A percentile compares a stretch with the other conserved stretches of the same genome.
phyloP scores from a whole-genome alignment of 1,140 invertebrate genomes.

The Rhynchophorus ferrugineus region DNA sequence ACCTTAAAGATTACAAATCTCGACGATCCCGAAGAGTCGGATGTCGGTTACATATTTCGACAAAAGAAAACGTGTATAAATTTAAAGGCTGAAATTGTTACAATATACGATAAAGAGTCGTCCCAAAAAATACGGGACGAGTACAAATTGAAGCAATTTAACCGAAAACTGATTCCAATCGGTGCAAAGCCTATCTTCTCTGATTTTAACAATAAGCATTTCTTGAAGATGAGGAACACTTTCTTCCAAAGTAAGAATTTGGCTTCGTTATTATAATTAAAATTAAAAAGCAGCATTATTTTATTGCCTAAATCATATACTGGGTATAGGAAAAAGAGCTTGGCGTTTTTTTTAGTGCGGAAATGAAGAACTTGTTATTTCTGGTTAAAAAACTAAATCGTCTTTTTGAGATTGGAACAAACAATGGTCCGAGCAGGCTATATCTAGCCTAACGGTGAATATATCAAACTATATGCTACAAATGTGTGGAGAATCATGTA shows the following conservation, averaged over 20 bases:
- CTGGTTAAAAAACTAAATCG: too few species aligned
- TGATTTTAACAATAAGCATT: background rate
- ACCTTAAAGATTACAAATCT: background rate
- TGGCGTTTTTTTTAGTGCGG: too few species aligned
- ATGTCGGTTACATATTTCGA: background rate
- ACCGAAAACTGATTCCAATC: background rate
- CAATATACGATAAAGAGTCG: conserved; percentile 5
- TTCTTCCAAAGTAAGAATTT: conserved; percentile 3
- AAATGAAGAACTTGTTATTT: too few species aligned
- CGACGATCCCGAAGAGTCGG: background rate
- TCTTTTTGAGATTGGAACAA: too few species aligned
- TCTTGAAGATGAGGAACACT: background rate
- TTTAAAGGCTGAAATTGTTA: conserved; percentile 4
- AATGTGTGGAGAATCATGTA: too few species aligned
- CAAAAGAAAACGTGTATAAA: background rate
- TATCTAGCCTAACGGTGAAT: too few species aligned
- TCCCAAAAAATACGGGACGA: background rate
- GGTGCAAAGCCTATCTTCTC: background rate
- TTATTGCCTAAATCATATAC: too few species aligned
- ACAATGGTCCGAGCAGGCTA: too few species aligned
- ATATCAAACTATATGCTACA: too few species aligned
- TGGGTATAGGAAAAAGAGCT: too few species aligned
- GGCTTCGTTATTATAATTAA: background rate
- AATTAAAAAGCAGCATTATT: conserved; percentile 1
- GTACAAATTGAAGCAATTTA: background rate